A percentile compares a stretch with the other conserved stretches of the same genome.
Conservation (phyloP, 1,140 invertebrate genomes). For the Muscidifurax raptorellus region DNA sequence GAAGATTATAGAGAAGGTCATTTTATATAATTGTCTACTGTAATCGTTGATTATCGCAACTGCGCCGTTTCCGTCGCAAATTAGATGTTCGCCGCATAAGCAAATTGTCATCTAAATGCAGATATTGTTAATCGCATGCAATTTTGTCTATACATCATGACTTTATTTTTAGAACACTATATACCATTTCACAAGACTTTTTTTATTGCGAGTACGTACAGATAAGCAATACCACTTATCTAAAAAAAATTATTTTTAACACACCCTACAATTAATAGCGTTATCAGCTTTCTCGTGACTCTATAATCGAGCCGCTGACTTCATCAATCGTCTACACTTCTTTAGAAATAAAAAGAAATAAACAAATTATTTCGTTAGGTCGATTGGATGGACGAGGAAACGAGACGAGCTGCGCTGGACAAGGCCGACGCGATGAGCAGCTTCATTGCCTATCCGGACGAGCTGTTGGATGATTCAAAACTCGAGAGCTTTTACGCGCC, state of each 20-base stretch:
- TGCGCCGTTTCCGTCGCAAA: neutral
- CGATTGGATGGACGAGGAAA: slow-evolving; percentile 84
- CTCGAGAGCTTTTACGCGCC: slow-evolving; percentile 76
- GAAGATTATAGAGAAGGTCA: slow-evolving; percentile 76
- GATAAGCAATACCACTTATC: too few species aligned
- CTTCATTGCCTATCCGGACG: slow-evolving; percentile 79
- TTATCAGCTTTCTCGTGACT: too few species aligned
- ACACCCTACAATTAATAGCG: too few species aligned
- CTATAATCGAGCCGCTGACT: too few species aligned
- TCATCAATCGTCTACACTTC: neutral
- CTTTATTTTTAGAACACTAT: too few species aligned
- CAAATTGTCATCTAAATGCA: too few species aligned
- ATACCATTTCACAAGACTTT: too few species aligned
- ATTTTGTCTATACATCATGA: too few species aligned
- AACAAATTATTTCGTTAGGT: slow-evolving; percentile 60
- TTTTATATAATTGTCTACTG: neutral
- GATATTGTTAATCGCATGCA: too few species aligned
- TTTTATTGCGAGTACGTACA: too few species aligned
- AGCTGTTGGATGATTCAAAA: slow-evolving; percentile 76
- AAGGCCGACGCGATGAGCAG: slow-evolving; percentile 77
- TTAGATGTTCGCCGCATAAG: neutral
- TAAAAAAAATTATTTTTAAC: too few species aligned
- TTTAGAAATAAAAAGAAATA: neutral
- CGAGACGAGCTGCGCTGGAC: slow-evolving; percentile 76
- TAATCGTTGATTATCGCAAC: neutral